phyloP scores from a whole-genome alignment of 2,888 invertebrate species.

The Sturmia bella region DNA sequence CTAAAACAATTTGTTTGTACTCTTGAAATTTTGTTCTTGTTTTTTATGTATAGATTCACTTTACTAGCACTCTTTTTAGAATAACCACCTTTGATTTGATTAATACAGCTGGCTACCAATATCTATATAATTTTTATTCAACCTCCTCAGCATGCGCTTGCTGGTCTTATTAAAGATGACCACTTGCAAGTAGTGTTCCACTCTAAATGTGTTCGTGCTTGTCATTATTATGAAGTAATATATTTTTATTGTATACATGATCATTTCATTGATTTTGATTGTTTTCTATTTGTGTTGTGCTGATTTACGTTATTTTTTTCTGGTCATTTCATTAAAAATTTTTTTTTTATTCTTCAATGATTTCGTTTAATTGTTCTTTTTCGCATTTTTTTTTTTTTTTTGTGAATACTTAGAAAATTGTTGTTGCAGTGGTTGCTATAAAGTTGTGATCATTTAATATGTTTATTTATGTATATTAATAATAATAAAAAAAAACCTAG shows the following conservation, averaged over 20 bases:
- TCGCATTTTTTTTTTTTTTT: conserved; percentile 1
- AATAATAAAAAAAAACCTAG: conserved; percentile 49
- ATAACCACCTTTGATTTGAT: no score
- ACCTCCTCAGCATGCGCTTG: not conserved
- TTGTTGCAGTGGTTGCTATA: conserved; percentile 34
- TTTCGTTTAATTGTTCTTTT: conserved; percentile 51
- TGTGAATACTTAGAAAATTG: conserved; percentile 36
- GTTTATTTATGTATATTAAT: conserved; percentile 69
- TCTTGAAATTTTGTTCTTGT: no score
- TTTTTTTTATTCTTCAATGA: conserved; percentile 41
- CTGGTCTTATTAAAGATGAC: not conserved
- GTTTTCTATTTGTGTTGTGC: conserved; percentile 66
- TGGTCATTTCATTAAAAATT: conserved; percentile 42
- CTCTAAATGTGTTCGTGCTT: conserved; percentile 30
- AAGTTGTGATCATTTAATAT: conserved; percentile 67
- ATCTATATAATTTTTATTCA: not conserved
- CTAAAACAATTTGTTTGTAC: no score
- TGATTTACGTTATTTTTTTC: conserved; percentile 54
- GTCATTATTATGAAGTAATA: conserved; percentile 58
- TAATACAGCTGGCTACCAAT: no score
- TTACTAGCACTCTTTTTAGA: no score
- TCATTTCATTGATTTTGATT: conserved; percentile 69
- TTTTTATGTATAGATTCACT: no score
- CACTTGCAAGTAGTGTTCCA: conserved; percentile 17
- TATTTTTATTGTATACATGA: conserved; percentile 38